Evolutionary conservation across 2,888 invertebrate species (phyloP).

Genomic region (Euzetes globulus): DNA sequence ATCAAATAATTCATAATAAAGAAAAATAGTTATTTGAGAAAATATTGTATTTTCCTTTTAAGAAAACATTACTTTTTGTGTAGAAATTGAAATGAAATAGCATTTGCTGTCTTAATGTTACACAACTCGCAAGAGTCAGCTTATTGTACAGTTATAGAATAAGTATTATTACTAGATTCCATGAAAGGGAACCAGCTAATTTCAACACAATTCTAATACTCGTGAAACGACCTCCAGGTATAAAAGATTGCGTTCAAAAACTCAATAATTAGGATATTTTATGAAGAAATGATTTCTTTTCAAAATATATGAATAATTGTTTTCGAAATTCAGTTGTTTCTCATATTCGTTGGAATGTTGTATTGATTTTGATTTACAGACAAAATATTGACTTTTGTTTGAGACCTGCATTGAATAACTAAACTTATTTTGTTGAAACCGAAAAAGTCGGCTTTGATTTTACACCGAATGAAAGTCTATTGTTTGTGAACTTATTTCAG

Average conservation of each 20-base stretch:
- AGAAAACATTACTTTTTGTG: not conserved
- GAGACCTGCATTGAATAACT: not conserved
- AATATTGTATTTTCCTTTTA: not conserved
- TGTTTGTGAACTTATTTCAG: not conserved
- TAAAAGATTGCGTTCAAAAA: not conserved
- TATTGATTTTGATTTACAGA: not conserved
- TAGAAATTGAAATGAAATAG: too few species aligned
- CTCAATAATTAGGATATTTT: not conserved
- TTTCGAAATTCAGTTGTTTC: not conserved
- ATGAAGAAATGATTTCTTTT: not conserved
- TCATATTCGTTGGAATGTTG: not conserved
- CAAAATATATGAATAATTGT: not conserved
- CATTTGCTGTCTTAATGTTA: too few species aligned
- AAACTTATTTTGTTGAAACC: not conserved
- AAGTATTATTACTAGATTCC: too few species aligned
- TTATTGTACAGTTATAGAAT: too few species aligned
- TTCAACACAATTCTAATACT: too few species aligned
- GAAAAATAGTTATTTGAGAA: not conserved
- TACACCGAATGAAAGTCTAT: slow-evolving; percentile 4
- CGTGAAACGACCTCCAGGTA: too few species aligned
- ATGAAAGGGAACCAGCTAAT: too few species aligned
- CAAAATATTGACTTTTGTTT: slow-evolving; percentile 18
- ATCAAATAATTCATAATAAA: not conserved
- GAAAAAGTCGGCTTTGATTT: not conserved
- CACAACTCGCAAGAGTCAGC: too few species aligned